A percentile compares a stretch with the other conserved stretches of the same genome.
Evolutionary conservation across 2,888 invertebrate species (phyloP).

Genomic region (Hemaris fuciformis): DNA sequence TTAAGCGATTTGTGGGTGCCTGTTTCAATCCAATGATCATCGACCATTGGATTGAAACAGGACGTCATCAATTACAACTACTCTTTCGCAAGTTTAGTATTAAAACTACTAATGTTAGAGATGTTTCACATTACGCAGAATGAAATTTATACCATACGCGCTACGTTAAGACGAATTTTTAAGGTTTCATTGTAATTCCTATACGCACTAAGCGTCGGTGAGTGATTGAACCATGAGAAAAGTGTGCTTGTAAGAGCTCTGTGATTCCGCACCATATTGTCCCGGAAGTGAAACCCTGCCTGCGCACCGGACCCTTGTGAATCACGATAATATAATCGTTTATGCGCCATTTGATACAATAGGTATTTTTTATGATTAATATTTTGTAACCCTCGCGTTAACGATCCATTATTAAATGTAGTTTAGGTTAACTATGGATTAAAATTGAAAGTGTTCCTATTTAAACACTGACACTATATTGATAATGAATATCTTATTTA

Average conservation of each 20-base stretch:
- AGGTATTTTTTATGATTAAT: conserved; percentile 1
- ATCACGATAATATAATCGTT: conserved; percentile 55
- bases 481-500: too few relatives aligned
- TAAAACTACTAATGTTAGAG: not conserved
- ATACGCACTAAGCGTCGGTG: conserved; percentile 32
- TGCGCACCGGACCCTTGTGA: conserved; percentile 39
- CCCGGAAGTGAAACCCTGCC: conserved; percentile 60
- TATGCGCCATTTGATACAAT: conserved; percentile 34
- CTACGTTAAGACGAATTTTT: conserved; percentile 29
- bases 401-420: not conserved
- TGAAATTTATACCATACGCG: conserved; percentile 16
- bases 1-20: too few relatives aligned
- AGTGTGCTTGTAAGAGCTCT: conserved; percentile 66
- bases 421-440: not conserved
- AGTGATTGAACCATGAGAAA: conserved; percentile 56
- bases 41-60: too few relatives aligned
- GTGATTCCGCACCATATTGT: conserved; percentile 62
- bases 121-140: not conserved
- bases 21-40: too few relatives aligned
- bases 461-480: too few relatives aligned
- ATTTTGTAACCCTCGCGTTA: not conserved
- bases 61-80: not conserved
- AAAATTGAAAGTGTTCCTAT: too few relatives aligned
- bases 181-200: conserved; percentile 68
- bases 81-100: not conserved